phyloP scores from a whole-genome alignment of 2,113 vertebrate genomes.

The Microtus montanus region DNA sequence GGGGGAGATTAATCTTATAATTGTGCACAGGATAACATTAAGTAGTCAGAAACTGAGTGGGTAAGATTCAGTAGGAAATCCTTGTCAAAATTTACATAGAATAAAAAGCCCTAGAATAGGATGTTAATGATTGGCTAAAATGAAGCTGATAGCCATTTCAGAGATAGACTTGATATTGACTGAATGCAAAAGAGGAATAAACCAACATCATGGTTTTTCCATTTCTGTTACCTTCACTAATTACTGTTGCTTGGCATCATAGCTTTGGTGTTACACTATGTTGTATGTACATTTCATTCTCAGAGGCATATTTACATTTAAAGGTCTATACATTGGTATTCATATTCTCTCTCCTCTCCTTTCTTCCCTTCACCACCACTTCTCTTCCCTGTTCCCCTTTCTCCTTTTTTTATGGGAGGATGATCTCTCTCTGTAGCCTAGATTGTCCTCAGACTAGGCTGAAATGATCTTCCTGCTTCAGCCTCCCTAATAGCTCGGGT shows the following conservation, averaged over 20 bases:
- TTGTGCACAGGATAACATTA: conserved; percentile 12
- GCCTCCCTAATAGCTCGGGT: not conserved
- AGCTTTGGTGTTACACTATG: not conserved
- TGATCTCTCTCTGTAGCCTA: not conserved
- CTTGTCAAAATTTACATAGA: not conserved
- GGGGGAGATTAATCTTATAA: not conserved
- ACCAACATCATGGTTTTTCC: not conserved
- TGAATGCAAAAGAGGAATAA: not conserved
- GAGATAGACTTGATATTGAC: not conserved
- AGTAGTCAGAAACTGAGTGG: not conserved
- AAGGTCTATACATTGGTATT: not conserved
- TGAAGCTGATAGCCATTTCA: not conserved
- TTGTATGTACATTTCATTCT: not conserved
- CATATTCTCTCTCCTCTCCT: not conserved
- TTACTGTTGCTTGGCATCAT: not conserved
- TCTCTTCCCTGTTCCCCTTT: not conserved
- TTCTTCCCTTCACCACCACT: not conserved
- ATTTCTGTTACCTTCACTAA: not conserved
- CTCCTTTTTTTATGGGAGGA: not conserved
- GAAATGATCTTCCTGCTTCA: not conserved
- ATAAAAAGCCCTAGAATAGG: conserved; percentile 25
- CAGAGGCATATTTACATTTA: conserved; percentile 28
- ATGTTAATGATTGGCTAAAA: not conserved
- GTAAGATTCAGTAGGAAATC: conserved; percentile 2
- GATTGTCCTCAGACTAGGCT: not conserved